These are phyloP conservation scores for Peromyscus aztecus DNA, from an alignment of 2,797 vertebrate genomes.

Conservation along the genomic window DNA sequence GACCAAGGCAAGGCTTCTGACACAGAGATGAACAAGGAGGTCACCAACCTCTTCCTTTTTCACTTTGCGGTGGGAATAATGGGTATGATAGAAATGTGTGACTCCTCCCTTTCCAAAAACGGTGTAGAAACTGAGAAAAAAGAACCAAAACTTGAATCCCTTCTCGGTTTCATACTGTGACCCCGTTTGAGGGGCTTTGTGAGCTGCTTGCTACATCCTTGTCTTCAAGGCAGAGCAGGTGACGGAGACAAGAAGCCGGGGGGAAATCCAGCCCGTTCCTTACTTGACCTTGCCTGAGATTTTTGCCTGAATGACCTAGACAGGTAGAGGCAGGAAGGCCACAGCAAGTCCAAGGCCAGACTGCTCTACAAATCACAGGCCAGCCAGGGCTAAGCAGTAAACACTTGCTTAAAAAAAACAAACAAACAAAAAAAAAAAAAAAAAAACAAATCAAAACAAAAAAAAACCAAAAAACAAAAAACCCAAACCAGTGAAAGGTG, in stretches of 20 bases:
- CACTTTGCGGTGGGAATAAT: conserved; percentile 20
- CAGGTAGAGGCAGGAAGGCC: neutral
- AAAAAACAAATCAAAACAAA: too few species aligned
- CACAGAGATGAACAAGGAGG: neutral
- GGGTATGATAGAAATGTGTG: neutral
- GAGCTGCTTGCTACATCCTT: neutral
- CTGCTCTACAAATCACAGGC: neutral
- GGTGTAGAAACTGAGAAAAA: conserved; percentile 16
- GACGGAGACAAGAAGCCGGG: neutral
- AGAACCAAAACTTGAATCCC: neutral
- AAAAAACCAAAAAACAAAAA: too few species aligned
- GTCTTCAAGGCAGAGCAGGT: conserved; percentile 43
- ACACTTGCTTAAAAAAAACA: neutral
- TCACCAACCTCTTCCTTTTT: conserved; percentile 42
- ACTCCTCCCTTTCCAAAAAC: conserved; percentile 52
- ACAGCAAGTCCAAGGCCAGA: neutral
- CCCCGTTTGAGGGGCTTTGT: neutral
- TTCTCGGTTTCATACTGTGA: neutral
- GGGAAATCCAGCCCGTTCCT: conserved; percentile 20
- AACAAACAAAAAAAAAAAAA: neutral
- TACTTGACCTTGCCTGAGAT: conserved; percentile 27
- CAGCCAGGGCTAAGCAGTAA: neutral
- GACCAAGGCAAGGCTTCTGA: neutral
- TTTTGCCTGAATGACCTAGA: conserved; percentile 6
- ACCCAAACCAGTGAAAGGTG: neutral